Percentiles rank a stretch among this genome's conserved stretches.
phyloP scores from a whole-genome alignment of 1,140 invertebrate genomes.

The Maconellicoccus hirsutus region DNA sequence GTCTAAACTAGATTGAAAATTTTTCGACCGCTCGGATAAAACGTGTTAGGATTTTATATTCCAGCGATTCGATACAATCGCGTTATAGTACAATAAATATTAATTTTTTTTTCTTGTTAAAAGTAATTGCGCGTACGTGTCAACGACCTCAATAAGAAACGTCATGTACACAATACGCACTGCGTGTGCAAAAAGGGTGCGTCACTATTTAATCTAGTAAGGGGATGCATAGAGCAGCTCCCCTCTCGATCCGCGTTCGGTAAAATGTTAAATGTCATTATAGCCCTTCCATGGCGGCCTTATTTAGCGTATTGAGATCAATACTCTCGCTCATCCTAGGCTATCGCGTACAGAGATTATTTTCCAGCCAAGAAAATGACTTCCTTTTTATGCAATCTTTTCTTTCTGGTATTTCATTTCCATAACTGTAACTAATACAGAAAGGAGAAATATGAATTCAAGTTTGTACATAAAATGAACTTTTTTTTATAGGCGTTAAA shows the following conservation, averaged over 20 bases:
- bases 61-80: not conserved
- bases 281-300: not conserved
- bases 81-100: not conserved
- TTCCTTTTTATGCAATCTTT: too few species aligned
- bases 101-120: not conserved
- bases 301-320: conserved; percentile 9
- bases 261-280: not conserved
- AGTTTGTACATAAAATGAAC: not conserved
- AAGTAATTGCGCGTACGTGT: conserved; percentile 3
- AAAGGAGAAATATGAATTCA: not conserved
- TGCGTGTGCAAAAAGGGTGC: conserved; percentile 2
- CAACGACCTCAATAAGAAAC: conserved; percentile 7
- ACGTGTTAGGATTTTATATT: conserved; percentile 3
- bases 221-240: not conserved
- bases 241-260: not conserved
- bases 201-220: conserved; percentile 5
- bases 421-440: not conserved
- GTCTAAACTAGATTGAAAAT: too few species aligned
- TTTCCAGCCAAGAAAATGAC: not conserved
- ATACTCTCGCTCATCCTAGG: not conserved
- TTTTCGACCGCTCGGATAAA: too few species aligned
- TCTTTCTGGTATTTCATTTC: not conserved
- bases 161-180: conserved; percentile 3
- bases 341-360: not conserved
- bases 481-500: not conserved